Evolutionary conservation across 2,113 vertebrate species (phyloP), one percentile per base, ranked within the genome.

Genomic region (Barbus barbus): DNA sequence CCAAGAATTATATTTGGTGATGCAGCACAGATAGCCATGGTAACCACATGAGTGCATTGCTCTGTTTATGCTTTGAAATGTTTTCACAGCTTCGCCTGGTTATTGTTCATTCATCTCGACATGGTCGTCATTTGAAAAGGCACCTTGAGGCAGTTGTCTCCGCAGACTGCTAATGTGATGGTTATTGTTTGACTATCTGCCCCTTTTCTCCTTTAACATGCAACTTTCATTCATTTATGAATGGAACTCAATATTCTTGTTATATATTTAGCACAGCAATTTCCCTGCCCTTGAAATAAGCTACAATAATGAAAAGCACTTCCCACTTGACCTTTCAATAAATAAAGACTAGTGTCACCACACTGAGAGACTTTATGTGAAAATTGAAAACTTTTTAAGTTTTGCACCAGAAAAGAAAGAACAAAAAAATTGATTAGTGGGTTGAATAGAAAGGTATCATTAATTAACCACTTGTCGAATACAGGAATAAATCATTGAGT

Each of bases 61-160:
- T 38, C 26, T 65, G 18, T 58, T 79, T 65, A 51, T 38, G 44
- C 28, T 46, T 46, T 26, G 26, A 81, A 61, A 20, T 36, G 13
- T 41, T 51, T 24, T 48, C 73, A 51, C 73, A 2, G 74, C 87
- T 91, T 91, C 67, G 2, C 82, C 83, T 73, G 56, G 67, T 78
- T 77, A 63, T 61, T 26, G 51, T 56, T 33, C 6, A n/a, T 65
- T 63, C 18, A 72, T 81, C 33, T 65, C 56, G 63, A 82, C 79
- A 58, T 61, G 51, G 56, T 26, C 86, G 86, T 80, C 90, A 87
- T 91, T 90, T 51, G 26, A 86, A 75, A 84, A 82, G 74, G 84
- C 76, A 86, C 81, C 74, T 89, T 89, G 63, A 81, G 61, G 81
- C 65, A 28, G 65, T 72, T 60, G 69, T 38, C 26, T 26, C 38